Evolutionary conservation across 1,140 invertebrate genomes (phyloP).

Genomic region (Trachymyrmex cornetzi): DNA sequence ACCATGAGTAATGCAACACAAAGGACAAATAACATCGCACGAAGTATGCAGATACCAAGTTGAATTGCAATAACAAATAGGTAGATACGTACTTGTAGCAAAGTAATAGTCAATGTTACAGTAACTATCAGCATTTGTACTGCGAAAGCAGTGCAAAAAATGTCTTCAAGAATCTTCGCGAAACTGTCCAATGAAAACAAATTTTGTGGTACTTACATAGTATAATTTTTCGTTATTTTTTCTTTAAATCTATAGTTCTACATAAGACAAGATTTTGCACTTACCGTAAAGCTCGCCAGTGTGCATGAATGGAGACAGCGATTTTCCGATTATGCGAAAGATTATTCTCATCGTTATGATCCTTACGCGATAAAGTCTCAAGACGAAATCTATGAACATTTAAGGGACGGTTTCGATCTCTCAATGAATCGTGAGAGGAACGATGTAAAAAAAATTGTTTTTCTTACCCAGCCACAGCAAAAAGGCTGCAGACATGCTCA

Average conservation of each 20-base stretch:
- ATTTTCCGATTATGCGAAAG: not conserved
- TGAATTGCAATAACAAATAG: too few relatives aligned
- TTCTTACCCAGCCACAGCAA: constrained; percentile 46
- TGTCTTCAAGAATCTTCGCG: constrained; percentile 12
- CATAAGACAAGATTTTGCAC: not conserved
- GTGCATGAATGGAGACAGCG: not conserved
- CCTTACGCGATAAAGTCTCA: not conserved
- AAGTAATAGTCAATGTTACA: not conserved
- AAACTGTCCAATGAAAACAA: not conserved
- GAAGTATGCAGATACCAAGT: not conserved
- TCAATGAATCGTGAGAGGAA: not conserved
- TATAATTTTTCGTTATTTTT: not conserved
- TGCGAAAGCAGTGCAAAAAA: not conserved
- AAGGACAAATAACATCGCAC: too few relatives aligned
- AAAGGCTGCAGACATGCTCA: constrained; percentile 53
- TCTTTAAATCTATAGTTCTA: not conserved
- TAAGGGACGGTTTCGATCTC: not conserved
- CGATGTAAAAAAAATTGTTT: not conserved
- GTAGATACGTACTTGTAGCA: not conserved
- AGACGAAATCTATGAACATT: constrained; percentile 39
- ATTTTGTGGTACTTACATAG: not conserved
- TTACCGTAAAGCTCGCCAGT: constrained; percentile 39
- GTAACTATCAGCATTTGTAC: not conserved
- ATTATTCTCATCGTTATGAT: not conserved
- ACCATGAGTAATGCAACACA: not conserved